Percentiles rank a stretch among this genome's conserved stretches.
phyloP scores from a whole-genome alignment of 2,113 vertebrate genomes.

The Malurus melanocephalus region DNA sequence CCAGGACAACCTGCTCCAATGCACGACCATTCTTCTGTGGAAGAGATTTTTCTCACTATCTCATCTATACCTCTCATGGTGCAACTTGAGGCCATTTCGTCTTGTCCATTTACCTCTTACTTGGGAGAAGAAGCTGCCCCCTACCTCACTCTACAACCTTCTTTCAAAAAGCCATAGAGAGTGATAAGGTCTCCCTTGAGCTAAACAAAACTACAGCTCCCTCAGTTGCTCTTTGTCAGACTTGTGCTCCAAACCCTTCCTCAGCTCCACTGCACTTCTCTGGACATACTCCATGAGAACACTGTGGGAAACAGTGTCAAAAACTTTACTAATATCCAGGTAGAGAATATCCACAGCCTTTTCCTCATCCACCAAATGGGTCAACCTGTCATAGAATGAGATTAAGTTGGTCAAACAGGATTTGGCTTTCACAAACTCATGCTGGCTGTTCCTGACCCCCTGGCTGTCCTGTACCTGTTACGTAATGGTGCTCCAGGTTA shows the following conservation, averaged over 20 bases:
- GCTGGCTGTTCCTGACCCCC: not conserved
- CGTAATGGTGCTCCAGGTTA: not conserved
- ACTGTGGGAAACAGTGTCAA: not conserved
- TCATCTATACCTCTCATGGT: not conserved
- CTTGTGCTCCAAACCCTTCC: not conserved
- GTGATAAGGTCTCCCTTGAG: not conserved
- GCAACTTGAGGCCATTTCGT: not conserved
- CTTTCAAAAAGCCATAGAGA: not conserved
- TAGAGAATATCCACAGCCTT: not conserved
- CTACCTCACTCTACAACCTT: not conserved
- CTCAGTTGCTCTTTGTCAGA: not conserved
- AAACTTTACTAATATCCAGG: not conserved
- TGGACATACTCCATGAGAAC: accelerated
- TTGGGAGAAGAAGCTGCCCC: not conserved
- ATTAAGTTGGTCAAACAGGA: not conserved
- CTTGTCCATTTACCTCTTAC: not conserved
- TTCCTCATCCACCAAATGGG: not conserved
- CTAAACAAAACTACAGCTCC: accelerated
- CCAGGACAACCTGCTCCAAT: not conserved
- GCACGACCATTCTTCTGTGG: not conserved
- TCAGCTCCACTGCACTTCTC: not conserved
- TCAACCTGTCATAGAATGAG: not conserved
- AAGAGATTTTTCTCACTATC: not conserved
- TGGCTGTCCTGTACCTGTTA: not conserved
- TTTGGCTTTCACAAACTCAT: not conserved